Base-by-base conservation (phyloP, 2,797 vertebrate species). In the Microchirus variegatus region DNA sequence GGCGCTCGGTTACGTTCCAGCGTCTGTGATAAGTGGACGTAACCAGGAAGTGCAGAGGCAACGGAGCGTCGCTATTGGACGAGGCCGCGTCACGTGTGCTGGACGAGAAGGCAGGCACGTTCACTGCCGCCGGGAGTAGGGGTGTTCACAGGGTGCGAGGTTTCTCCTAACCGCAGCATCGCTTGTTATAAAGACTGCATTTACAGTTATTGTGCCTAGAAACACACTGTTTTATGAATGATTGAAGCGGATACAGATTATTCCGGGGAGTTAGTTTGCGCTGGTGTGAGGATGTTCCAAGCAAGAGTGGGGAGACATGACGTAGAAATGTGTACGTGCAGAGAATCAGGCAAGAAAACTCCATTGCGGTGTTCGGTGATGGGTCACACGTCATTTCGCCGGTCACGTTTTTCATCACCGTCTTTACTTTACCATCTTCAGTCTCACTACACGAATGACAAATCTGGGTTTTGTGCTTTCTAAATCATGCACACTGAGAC, bases 271-370 rank as follows among this genome's bases (percentile, higher is more conserved):
- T 41, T 18, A 22, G 7, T 41, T 13, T 31, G 18, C 10, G 1
- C 10, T 35, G 6, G 18, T 0, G 5, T 12, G 18, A 10, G 19
- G 2, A 40, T 19, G n/a, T 45, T 36, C n/a, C 17, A 40, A 18
- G 37, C 38, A 43, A 43, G 47, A 37, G 31, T 73, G 55, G 52
- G 49, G 59, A 67, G 58, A 68, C 57, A 67, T 89, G 88, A 87
- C 88, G 88, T 88, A 88, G 52, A 73, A 38, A 53, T 67, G 91
- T 67, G 83, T 91, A 93, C 91, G 91, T 94, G 92, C 90, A 49
- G 82, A 43, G 54, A 38, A 52, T 81, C 91, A 91, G 77, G 82
- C 78, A 81, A 81, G 14, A 56, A n/a, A 18, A 7, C 63, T 71
- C 57, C 16, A 9, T 54, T 57, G 81, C 87, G n/a, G 82, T 63